Percentiles rank a stretch among this genome's conserved stretches.
phyloP scores from a whole-genome alignment of 2,797 vertebrate genomes.

The Thaleichthys pacificus region DNA sequence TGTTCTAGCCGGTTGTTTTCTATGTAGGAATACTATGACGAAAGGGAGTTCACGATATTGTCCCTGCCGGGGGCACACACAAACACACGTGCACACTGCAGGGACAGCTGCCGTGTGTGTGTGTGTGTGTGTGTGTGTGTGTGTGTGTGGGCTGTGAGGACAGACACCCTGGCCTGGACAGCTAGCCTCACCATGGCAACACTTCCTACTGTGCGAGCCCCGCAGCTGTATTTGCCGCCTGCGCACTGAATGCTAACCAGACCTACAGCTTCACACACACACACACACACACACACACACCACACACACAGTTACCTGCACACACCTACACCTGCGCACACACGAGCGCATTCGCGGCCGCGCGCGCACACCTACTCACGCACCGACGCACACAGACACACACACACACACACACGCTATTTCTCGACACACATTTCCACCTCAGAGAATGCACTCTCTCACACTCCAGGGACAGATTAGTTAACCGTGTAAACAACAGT shows the following conservation, averaged over 20 bases:
- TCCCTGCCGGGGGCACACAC: constrained; percentile 8
- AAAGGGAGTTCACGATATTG: no score
- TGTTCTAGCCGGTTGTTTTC: no score
- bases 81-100: constrained; percentile 17
- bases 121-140: background rate
- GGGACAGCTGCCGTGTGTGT: constrained; percentile 59
- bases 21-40: background rate
- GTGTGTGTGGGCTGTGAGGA: constrained; percentile 41
- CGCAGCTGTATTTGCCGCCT: constrained; percentile 70
- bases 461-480: no score
- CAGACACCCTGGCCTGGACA: constrained; percentile 61
- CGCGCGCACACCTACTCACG: background rate
- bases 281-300: no score
- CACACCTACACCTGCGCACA: constrained; percentile 21
- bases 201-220: constrained; percentile 70
- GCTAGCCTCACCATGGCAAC: constrained; percentile 78
- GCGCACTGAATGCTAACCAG: constrained; percentile 66
- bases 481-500: background rate
- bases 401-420: background rate
- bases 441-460: background rate
- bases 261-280: constrained; percentile 36
- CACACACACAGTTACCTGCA: constrained; percentile 21
- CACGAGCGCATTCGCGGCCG: constrained; percentile 4
- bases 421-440: background rate
- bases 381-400: constrained; percentile 12